Conservation (phyloP, 2,888 invertebrate genomes). For the Xanthorhoe designata region DNA sequence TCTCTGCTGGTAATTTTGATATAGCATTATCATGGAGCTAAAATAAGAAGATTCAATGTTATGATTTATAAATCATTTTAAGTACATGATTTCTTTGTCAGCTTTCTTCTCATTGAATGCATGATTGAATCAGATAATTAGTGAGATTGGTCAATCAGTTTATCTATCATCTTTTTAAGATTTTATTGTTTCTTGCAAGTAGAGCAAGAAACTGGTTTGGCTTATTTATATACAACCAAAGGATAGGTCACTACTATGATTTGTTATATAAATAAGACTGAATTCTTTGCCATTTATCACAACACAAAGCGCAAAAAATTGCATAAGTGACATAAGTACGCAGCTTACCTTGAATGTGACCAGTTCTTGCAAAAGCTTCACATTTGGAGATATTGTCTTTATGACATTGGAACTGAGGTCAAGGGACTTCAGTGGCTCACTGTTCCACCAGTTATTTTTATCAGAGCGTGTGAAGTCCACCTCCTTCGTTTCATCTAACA, state of each 20-base stretch:
- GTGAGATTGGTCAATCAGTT: not conserved
- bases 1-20: conserved; percentile 88
- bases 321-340: conserved; percentile 6
- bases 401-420: conserved; percentile 92
- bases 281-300: not conserved
- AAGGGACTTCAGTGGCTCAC: conserved; percentile 90
- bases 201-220: not conserved
- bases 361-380: conserved; percentile 88
- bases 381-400: conserved; percentile 86
- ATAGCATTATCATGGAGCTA: conserved; percentile 95
- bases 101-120: not conserved
- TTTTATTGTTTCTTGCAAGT: not conserved
- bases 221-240: not conserved
- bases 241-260: not conserved
- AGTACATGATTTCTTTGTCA: not conserved
- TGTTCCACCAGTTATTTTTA: conserved; percentile 93
- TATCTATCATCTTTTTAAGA: not conserved
- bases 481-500: conserved; percentile 86
- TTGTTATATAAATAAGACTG: not conserved
- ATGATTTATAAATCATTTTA: not conserved
- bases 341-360: conserved; percentile 88
- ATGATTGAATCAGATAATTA: not conserved
- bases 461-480: conserved; percentile 85
- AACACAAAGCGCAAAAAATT: conserved; percentile 3
- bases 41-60: conserved; percentile 17